These are phyloP conservation scores for Tylochromis polylepis DNA, from an alignment of 2,113 vertebrate species.

Conservation along the genomic window DNA sequence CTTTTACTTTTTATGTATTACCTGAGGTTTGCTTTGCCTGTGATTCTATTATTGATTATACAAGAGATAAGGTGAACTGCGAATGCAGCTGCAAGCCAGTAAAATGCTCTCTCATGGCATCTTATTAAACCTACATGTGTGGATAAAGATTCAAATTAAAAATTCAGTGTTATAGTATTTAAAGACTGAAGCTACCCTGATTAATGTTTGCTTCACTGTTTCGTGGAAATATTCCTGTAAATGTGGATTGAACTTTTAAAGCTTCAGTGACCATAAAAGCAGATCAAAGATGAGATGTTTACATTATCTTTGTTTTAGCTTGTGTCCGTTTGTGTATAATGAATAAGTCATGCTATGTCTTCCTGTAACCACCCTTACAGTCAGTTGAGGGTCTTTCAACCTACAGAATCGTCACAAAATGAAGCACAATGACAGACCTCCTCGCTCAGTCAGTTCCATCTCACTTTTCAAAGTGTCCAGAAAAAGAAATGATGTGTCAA, in stretches of 20 bases:
- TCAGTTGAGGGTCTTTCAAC: not conserved
- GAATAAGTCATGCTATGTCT: constrained; percentile 3
- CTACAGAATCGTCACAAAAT: not conserved
- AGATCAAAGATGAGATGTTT: not conserved
- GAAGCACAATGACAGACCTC: not conserved
- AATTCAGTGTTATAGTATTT: not conserved
- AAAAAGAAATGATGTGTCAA: not conserved
- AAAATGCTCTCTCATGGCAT: constrained; percentile 23
- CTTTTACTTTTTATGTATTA: not conserved
- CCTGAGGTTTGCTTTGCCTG: not conserved
- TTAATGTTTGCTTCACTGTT: not conserved
- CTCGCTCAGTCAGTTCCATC: not conserved
- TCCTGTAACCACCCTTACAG: not conserved
- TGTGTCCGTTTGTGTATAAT: not conserved
- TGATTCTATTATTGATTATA: not conserved
- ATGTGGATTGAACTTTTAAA: not conserved
- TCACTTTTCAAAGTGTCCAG: not conserved
- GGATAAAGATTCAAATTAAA: not conserved
- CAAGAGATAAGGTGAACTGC: not conserved
- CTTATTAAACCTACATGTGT: not conserved
- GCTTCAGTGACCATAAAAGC: not conserved
- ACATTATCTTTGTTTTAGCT: not conserved
- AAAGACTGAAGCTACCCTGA: not conserved
- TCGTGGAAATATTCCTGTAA: not conserved
- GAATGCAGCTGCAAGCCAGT: constrained; percentile 22